These are phyloP conservation scores for Nilaparvata lugens DNA, from an alignment of 1,140 invertebrate genomes.

Conservation along the genomic window DNA sequence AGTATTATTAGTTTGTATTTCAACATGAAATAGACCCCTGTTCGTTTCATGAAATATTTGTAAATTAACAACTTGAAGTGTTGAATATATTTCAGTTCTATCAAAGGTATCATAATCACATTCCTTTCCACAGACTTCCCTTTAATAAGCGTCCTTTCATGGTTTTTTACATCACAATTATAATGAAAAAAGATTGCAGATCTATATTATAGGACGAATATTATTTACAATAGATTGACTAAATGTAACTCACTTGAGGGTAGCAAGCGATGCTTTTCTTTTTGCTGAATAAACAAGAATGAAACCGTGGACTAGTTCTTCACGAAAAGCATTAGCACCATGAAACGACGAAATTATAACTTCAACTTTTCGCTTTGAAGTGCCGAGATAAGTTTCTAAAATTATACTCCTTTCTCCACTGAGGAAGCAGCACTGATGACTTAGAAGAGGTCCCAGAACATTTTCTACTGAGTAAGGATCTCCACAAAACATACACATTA, in stretches of 20 bases:
- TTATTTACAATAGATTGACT: no score
- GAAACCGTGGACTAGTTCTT: conserved; percentile 91
- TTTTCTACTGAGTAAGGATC: conserved; percentile 88
- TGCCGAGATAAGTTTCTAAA: conserved; percentile 82
- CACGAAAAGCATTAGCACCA: conserved; percentile 82
- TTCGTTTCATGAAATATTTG: no score
- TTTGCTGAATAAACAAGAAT: conserved; percentile 93
- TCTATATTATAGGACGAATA: no score
- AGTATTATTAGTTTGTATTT: no score
- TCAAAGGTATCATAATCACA: no score
- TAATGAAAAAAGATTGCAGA: no score
- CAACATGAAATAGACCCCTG: no score
- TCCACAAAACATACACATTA: conserved; percentile 95
- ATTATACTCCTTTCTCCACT: conserved; percentile 80
- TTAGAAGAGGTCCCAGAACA: conserved; percentile 77
- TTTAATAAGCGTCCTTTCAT: no score
- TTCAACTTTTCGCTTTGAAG: conserved; percentile 81
- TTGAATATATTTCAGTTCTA: no score
- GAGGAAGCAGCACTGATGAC: conserved; percentile 78
- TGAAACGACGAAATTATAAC: conserved; percentile 93
- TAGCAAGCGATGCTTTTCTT: conserved; percentile 86
- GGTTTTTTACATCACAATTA: no score
- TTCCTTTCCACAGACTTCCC: no score
- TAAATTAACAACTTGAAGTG: no score
- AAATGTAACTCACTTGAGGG: conserved; percentile 63